These are phyloP conservation scores for Echiichthys vipera DNA, from an alignment of 2,797 vertebrate genomes.

Conservation along the genomic window DNA sequence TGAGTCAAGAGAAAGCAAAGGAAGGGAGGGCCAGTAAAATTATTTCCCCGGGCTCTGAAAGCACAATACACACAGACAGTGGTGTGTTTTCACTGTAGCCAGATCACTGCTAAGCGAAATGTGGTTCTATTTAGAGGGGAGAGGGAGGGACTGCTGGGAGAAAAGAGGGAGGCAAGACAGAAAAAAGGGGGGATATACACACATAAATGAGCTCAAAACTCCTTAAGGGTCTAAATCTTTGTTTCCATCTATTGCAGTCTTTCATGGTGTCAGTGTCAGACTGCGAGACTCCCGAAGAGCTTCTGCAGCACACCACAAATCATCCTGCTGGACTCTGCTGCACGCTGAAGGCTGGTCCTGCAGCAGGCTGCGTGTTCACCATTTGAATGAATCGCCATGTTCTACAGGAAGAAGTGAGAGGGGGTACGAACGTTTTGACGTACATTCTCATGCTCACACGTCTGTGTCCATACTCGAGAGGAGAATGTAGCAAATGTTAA, in stretches of 20 bases:
- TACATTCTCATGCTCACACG: not conserved
- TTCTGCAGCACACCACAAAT: constrained; percentile 67
- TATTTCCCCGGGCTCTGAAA: constrained; percentile 63
- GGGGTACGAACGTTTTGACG: not conserved
- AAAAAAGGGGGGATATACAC: not conserved
- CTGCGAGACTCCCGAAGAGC: constrained; percentile 50
- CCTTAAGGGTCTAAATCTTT: constrained; percentile 60
- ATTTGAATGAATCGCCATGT: constrained; percentile 21
- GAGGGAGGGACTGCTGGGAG: constrained; percentile 42
- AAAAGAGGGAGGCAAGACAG: constrained; percentile 7
- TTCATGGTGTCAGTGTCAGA: constrained; percentile 53
- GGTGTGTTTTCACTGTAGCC: constrained; percentile 67
- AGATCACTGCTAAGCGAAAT: constrained; percentile 70
- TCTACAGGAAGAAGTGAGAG: constrained; percentile 27
- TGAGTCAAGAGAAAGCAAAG: constrained; percentile 21
- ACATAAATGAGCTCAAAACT: constrained; percentile 16
- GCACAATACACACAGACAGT: constrained; percentile 65
- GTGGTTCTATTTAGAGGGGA: constrained; percentile 81
- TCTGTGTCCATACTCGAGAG: not conserved
- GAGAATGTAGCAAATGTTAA: constrained; percentile 7
- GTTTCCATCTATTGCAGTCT: constrained; percentile 59
- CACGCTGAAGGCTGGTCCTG: constrained; percentile 40
- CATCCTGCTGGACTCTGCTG: constrained; percentile 49
- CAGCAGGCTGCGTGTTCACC: constrained; percentile 37
- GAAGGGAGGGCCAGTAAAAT: constrained; percentile 51